Base-by-base conservation (phyloP, 2,797 vertebrate species). In the Diplodus puntazzo region DNA sequence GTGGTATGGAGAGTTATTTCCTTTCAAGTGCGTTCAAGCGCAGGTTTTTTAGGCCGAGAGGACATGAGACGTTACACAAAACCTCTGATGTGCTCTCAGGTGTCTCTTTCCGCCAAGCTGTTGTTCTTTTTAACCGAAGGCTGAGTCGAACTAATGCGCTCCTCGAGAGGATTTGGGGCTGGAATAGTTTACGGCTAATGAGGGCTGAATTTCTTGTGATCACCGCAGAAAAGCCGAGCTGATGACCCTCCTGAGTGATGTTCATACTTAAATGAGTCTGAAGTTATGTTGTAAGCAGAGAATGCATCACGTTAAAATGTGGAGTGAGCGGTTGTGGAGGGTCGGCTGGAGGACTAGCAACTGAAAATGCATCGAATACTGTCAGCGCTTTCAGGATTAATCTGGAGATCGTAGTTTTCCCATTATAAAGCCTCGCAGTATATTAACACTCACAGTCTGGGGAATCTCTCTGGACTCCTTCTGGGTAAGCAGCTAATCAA, bases 331-430 rank as follows among this genome's bases (percentile, higher is more conserved):
- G 25, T 17, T 16, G 58, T 14, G 21, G 39, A 14, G 20, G 14
- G 23, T 52, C 50, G 79, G 80, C 78, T 75, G 30, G 75, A 68
- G 46, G 59, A 68, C 68, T 62, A 42, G 59, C 52, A 55, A 58
- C 50, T 78, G 30, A 79, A 83, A 80, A 84, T 54, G 53, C 39
- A 69, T 63, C 2, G 11, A 69, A 73, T 21, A 16, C 64, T 58
- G 79, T 79, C 70, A 73, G 43, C 5, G 0, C 34, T 45, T 69
- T 75, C 46, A 50, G 49, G 75, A 81, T 81, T 18, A 66, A 73
- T 73, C 30, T 11, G 14, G 11, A 77, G 46, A 60, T 77, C 11
- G 18, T 46, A n/a, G 14, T 48, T 30, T 82, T 81, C 50, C 23
- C 27, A 18, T 25, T 43, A 2, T 3, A 62, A 34, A 39, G 17